A percentile compares a stretch with the other conserved stretches of the same genome.
These are phyloP conservation scores for Ectropis grisescens DNA, from an alignment of 1,140 invertebrate species.

Conservation along the genomic window DNA sequence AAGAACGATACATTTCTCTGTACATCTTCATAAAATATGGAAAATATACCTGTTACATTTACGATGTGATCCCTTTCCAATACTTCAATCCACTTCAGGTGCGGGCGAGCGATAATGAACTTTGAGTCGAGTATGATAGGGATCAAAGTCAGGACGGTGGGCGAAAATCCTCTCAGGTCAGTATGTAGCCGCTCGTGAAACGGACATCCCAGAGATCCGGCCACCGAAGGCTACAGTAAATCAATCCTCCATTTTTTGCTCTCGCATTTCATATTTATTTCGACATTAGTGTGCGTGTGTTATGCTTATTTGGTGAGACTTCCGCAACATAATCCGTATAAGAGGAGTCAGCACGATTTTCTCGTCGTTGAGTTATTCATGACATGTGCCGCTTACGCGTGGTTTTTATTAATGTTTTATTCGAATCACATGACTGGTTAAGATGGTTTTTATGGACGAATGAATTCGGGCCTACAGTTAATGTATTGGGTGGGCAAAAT, in stretches of 20 bases:
- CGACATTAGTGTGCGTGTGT: slow-evolving; percentile 17
- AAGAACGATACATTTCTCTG: too few relatives aligned
- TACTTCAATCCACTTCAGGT: slow-evolving; percentile 14
- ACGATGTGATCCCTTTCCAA: slow-evolving; percentile 10
- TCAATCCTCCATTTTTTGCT: slow-evolving; percentile 26
- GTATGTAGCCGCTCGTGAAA: slow-evolving; percentile 5
- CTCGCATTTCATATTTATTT: slow-evolving; percentile 31
- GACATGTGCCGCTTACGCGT: not conserved
- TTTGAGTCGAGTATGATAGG: slow-evolving; percentile 7
- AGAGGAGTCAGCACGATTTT: slow-evolving; percentile 7
- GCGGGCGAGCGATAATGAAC: slow-evolving; percentile 8
- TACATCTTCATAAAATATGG: slow-evolving; percentile 12
- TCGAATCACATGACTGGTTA: too few relatives aligned
- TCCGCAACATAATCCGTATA: slow-evolving; percentile 13
- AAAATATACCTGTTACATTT: slow-evolving; percentile 11
- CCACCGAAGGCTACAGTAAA: slow-evolving; percentile 20
- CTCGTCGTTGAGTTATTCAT: slow-evolving; percentile 15
- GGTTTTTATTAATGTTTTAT: too few relatives aligned
- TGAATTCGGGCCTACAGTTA: too few relatives aligned
- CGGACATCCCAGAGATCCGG: slow-evolving; percentile 20
- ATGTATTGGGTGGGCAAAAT: too few relatives aligned
- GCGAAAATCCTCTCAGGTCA: slow-evolving; percentile 11
- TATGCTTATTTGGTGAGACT: too few relatives aligned
- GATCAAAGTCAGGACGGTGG: slow-evolving; percentile 7
- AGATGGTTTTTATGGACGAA: too few relatives aligned